These are phyloP conservation scores for Macrosiphum euphorbiae DNA, from an alignment of 2,888 invertebrate genomes.

Conservation along the genomic window DNA sequence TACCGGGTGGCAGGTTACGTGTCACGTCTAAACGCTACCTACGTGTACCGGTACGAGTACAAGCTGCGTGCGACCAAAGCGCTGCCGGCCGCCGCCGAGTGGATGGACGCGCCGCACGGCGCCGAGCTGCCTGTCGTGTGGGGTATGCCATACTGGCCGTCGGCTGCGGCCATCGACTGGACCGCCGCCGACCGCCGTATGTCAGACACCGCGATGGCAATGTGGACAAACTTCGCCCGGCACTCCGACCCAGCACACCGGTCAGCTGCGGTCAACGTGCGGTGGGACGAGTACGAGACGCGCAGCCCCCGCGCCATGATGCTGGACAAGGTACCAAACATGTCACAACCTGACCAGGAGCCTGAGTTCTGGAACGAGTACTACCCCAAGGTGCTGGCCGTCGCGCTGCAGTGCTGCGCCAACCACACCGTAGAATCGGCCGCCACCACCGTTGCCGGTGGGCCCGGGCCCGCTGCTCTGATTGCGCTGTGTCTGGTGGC, in stretches of 20 bases:
- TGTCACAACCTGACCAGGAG: slow-evolving; percentile 81
- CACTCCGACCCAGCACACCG: slow-evolving; percentile 73
- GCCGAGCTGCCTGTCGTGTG: slow-evolving; percentile 86
- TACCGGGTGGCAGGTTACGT: slow-evolving; percentile 78
- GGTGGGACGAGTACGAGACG: slow-evolving; percentile 81
- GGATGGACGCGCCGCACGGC: slow-evolving; percentile 86
- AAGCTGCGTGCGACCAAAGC: slow-evolving; percentile 71
- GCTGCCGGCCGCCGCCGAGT: slow-evolving; percentile 78
- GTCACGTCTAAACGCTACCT: slow-evolving; percentile 74
- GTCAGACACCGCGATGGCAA: slow-evolving; percentile 84
- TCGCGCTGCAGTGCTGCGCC: slow-evolving; percentile 80
- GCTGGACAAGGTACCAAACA: slow-evolving; percentile 83
- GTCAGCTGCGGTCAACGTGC: slow-evolving; percentile 70
- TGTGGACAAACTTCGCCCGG: slow-evolving; percentile 85
- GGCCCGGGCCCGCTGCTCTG: neutral
- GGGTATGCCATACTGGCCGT: slow-evolving; percentile 82
- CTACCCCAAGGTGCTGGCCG: slow-evolving; percentile 82
- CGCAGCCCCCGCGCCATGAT: slow-evolving; percentile 80
- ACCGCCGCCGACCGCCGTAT: slow-evolving; percentile 83
- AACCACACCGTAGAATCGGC: slow-evolving; percentile 72
- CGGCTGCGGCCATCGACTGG: slow-evolving; percentile 75
- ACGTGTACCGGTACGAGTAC: slow-evolving; percentile 79
- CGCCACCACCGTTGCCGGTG: neutral
- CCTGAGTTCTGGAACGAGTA: slow-evolving; percentile 88
- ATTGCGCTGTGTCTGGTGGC: neutral